Evolutionary conservation across 2,888 invertebrate species (phyloP).

Genomic region (Dromius quadrimaculatus): DNA sequence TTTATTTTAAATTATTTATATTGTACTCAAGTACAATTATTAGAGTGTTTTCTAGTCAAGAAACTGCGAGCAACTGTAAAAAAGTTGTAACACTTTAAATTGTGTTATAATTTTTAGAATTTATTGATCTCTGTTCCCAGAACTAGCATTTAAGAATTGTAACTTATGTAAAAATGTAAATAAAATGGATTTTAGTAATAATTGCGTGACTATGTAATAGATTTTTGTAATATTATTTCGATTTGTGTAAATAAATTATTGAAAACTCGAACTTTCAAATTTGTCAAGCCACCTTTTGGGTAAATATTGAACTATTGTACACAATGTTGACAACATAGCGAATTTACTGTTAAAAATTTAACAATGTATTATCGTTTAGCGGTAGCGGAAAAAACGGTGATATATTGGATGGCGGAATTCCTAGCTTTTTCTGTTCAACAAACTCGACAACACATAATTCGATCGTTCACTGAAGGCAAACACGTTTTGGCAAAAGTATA

Average conservation of each 20-base stretch:
- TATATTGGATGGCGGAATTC: too few species aligned
- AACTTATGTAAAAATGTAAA: conserved; percentile 30
- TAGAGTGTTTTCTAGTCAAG: conserved; percentile 46
- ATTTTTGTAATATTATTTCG: conserved; percentile 18
- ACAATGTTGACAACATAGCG: too few species aligned
- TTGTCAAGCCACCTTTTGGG: too few species aligned
- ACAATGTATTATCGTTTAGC: too few species aligned
- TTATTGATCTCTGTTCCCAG: conserved; percentile 35
- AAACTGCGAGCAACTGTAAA: conserved; percentile 25
- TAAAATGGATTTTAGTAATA: conserved; percentile 22
- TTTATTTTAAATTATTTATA: conserved; percentile 44
- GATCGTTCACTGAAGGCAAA: too few species aligned
- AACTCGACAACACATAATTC: too few species aligned
- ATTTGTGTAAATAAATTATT: conserved; percentile 42
- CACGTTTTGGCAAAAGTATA: too few species aligned
- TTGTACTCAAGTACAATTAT: conserved; percentile 33
- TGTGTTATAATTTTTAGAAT: conserved; percentile 13
- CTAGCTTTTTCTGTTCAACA: too few species aligned
- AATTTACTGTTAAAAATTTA: too few species aligned
- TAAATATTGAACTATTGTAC: too few species aligned
- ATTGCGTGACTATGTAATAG: conserved; percentile 26
- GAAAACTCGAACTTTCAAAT: too few species aligned
- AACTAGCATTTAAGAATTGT: conserved; percentile 3
- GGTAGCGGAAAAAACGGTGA: too few species aligned
- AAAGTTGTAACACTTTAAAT: conserved; percentile 9